Evolutionary conservation across 2,113 vertebrate species (phyloP).

Genomic region (Rhynchomys soricoides): DNA sequence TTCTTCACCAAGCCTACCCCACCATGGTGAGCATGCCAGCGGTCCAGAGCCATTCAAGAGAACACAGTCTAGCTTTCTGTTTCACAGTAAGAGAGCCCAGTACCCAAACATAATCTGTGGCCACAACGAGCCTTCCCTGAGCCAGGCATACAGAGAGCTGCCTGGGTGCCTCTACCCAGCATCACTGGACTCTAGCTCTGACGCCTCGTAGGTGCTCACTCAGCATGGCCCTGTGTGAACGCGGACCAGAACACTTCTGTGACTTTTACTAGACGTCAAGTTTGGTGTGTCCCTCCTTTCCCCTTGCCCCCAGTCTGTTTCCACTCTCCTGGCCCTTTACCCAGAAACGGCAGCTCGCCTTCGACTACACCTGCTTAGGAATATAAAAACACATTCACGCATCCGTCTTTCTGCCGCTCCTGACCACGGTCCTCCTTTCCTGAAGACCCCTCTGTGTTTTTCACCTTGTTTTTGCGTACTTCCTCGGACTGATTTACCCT

Average conservation of each 20-base stretch:
- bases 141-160: background rate
- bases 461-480: background rate
- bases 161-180: background rate
- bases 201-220: background rate
- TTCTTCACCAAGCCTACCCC: background rate
- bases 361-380: background rate
- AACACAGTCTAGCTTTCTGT: background rate
- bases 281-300: conserved; percentile 41
- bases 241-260: conserved; percentile 48
- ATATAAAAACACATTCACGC: background rate
- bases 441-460: background rate
- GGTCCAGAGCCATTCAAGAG: conserved; percentile 32
- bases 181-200: conserved; percentile 1
- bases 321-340: background rate
- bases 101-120: background rate
- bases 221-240: conserved; percentile 51
- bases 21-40: background rate
- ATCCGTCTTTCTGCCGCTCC: background rate
- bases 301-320: too few species aligned
- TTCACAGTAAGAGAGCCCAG: background rate
- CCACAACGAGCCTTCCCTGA: background rate
- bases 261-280: conserved; percentile 41
- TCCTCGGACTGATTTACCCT: background rate
- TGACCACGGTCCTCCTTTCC: rapidly evolving
- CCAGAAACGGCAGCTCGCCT: background rate